phyloP scores from a whole-genome alignment of 2,888 invertebrate species.

The Meiosimyza platycephala region DNA sequence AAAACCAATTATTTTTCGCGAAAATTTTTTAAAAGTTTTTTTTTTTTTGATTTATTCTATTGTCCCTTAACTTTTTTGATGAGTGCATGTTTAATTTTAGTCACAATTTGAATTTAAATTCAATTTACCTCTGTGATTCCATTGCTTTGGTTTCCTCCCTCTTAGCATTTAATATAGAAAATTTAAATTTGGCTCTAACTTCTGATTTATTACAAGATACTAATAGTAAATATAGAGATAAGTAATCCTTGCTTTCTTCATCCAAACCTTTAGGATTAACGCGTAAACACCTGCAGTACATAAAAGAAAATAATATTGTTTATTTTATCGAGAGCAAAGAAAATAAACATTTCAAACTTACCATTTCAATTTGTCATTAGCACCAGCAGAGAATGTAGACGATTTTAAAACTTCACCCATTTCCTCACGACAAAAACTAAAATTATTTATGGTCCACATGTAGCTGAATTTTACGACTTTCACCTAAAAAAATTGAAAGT shows the following conservation, averaged over 20 bases:
- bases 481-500: conserved; percentile 77
- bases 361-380: conserved; percentile 99
- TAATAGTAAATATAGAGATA: conserved; percentile 97
- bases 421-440: conserved; percentile 99
- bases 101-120: background rate
- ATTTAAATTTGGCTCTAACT: conserved; percentile 99
- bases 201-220: conserved; percentile 99
- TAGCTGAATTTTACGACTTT: conserved; percentile 99
- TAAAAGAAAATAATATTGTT: conserved; percentile 12
- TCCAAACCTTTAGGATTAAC: conserved; percentile 99
- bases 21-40: too few relatives aligned
- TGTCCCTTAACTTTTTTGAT: background rate
- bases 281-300: conserved; percentile 84
- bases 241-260: conserved; percentile 99
- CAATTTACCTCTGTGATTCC: conserved; percentile 79
- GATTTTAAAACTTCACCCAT: conserved; percentile 99
- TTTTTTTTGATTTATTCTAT: too few relatives aligned
- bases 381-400: conserved; percentile 99
- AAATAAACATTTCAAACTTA: conserved; percentile 61
- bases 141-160: conserved; percentile 99
- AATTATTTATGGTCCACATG: conserved; percentile 99
- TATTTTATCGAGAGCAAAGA: background rate
- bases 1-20: too few relatives aligned
- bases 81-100: too few relatives aligned
- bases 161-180: conserved; percentile 99